Evolutionary conservation across 2,797 vertebrate species (phyloP).

Genomic region (Pseudocheirus occidentalis): DNA sequence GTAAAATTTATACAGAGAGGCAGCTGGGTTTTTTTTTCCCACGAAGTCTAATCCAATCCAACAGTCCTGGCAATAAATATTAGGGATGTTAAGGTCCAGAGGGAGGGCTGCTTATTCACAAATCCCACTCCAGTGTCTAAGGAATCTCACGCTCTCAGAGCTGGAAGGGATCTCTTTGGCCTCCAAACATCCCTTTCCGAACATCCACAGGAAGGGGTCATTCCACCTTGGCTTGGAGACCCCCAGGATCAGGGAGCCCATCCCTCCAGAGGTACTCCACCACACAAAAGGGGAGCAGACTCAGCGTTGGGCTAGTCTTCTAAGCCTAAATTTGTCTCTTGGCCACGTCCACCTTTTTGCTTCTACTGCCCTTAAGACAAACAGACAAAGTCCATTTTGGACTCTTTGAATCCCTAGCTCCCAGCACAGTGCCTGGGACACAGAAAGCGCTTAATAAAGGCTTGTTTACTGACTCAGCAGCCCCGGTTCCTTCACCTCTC

Average conservation of each 20-base stretch:
- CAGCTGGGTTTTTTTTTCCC: slow-evolving; percentile 43
- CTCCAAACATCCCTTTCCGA: not conserved
- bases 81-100: slow-evolving; percentile 46
- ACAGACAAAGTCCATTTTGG: not conserved
- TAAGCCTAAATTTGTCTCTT: not conserved
- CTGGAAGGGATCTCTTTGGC: not conserved
- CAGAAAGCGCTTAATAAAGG: slow-evolving; percentile 11
- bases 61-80: slow-evolving; percentile 60
- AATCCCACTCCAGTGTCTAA: not conserved
- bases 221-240: not conserved
- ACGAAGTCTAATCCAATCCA: slow-evolving; percentile 55
- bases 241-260: not conserved
- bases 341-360: not conserved
- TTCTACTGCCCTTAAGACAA: not conserved
- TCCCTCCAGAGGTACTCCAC: not conserved
- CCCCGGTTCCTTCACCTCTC: not conserved
- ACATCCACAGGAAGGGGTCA: not conserved
- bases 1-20: slow-evolving; percentile 61
- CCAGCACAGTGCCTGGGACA: slow-evolving; percentile 35
- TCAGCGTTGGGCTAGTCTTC: not conserved
- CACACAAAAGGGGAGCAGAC: not conserved
- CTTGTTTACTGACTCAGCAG: not conserved
- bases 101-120: not conserved
- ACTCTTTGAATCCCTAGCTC: not conserved
- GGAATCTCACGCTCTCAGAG: not conserved